Evolutionary conservation across 1,140 invertebrate genomes (phyloP), one percentile per base, ranked within the genome.

Genomic region (Cydia fagiglandana): DNA sequence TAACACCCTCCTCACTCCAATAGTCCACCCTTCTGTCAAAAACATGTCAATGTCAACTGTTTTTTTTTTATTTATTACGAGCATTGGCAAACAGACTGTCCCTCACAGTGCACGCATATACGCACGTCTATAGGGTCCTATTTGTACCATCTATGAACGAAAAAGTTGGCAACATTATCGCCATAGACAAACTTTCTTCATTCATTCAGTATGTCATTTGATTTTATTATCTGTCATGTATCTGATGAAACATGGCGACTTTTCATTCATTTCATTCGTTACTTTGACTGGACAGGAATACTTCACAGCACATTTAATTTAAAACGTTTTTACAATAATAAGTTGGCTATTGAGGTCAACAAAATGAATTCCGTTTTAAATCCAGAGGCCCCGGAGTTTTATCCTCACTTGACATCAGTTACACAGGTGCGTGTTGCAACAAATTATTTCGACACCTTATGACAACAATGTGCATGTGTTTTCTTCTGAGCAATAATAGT

Each of bases 321-420:
- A 73, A 74, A 38, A 70, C 30, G 30, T 34, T 70, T 28, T 70
- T 68, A 70, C 30, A 70, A 7, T 2, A 70, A 38, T 45, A 38
- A 70, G 34, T 70, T 38, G 66, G n/a, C 66, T 70, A 38, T 70
- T 70, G 30, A 38, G 66, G 66, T 70, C 66, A 70, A 70, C 78
- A 87, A 83, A 78, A 89, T 91, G 89, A 84, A 88, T 84, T 91
- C 86, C 6, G 78, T 79, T 76, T 80, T 91, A 78, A 89, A 91
- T 84, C 89, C 89, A 6, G 86, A 89, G 77, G 88, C 87, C 53
- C 87, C 88, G 24, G 89, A 91, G 70, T 91, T 91, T 82, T 83
- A 86, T 66, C 84, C 87, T 61, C 80, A 87, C 78, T 77, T 89
- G 50, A 84, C 81, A 77, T 78, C 83, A 76, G 79, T 89, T 6